These are phyloP conservation scores for Onychostoma macrolepis DNA, from an alignment of 2,113 vertebrate genomes.

Conservation along the genomic window DNA sequence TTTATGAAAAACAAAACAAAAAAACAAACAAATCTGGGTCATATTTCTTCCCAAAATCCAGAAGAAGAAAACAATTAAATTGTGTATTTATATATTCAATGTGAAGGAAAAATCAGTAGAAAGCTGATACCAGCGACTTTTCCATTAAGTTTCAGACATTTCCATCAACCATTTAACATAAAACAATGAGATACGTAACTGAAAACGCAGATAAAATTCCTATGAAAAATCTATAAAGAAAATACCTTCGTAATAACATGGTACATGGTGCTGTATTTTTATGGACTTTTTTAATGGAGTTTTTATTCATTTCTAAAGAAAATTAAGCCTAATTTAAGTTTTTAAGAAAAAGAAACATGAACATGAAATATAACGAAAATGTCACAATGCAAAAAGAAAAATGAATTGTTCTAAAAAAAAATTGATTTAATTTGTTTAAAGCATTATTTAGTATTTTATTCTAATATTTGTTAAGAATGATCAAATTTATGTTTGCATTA, in stretches of 20 bases:
- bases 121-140: not conserved
- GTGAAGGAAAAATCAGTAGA: not conserved
- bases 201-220: not conserved
- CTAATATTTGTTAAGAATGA: not conserved
- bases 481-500: not conserved
- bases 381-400: not conserved
- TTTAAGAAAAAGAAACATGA: not conserved
- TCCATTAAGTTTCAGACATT: not conserved
- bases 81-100: not conserved
- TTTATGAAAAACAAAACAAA: too few relatives aligned
- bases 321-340: not conserved
- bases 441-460: not conserved
- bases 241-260: not conserved
- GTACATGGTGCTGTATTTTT: too few relatives aligned
- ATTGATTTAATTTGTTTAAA: too few relatives aligned
- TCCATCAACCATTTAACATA: not conserved
- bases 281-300: not conserved
- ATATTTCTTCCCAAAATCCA: not conserved
- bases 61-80: not conserved
- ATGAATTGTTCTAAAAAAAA: not conserved
- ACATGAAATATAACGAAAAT: not conserved
- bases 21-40: not conserved
- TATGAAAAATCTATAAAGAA: not conserved
- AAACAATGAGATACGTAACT: not conserved
- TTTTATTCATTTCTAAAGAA: not conserved